Base-by-base conservation (phyloP, 2,797 vertebrate species). In the Fistularia commersonii region DNA sequence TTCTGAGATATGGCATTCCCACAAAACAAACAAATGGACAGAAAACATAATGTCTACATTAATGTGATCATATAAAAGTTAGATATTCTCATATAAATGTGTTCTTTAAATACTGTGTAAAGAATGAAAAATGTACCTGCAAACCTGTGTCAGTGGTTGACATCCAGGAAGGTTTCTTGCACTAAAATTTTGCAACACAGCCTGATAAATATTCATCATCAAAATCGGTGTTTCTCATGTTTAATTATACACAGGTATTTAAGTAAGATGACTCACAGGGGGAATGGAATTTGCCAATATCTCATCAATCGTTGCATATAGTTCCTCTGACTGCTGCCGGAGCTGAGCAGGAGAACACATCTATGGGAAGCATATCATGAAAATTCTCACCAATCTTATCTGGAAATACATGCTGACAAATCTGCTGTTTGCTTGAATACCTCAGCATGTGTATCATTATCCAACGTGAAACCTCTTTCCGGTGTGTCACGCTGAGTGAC, bases 291-390 rank as follows among this genome's bases (percentile, higher is more conserved):
- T 88, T 67, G 92, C 91, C 64, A 98, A 70, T 61, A 96, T 90
- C 80, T 97, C 88, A 81, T 98, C 94, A 74, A 99, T 98, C 43
- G 85, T 90, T 31, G 96, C 92, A 56, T 94, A 99, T 35, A 99
- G 81, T 66, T 97, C 96, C 76, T 93, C 92, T 1, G 95, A 95
- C 85, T 96, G 89, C 63, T 96, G 93, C 54, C 95, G 91, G 49
- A 97, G 91, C 65, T 96, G 90, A 64, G 94, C 92, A 11, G 97
- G 96, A 0, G 90, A 96, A 72, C 89, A 94, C 81, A 96, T 92
- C 97, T 99, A 45, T 76, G 74, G 77, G 77, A 6, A 64, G 6
- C 14, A 51, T 4, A 43, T 4, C 35, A 12, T 42, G 4, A 32
- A 15, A 40, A 32, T 33, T 6, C 32, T 49, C 11, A 11, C 0